Evolutionary conservation across 1,140 invertebrate species (phyloP).

Genomic region (Asobara japonica): DNA sequence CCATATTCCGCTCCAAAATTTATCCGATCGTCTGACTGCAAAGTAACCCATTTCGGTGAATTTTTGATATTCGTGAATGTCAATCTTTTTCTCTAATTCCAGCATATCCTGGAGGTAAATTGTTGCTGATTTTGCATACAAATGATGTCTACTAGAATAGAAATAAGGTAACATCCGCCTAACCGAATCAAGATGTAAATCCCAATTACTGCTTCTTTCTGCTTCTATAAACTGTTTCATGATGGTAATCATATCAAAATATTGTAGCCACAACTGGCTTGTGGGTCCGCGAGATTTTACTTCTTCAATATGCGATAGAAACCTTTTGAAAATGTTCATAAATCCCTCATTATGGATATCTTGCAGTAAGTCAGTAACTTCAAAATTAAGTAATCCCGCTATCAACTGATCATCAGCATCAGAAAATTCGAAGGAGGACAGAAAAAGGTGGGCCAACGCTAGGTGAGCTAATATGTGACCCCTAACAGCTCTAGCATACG

Average conservation of each 20-base stretch:
- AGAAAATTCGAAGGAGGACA: neutral
- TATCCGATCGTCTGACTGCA: conserved; percentile 56
- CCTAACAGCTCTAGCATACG: conserved; percentile 46
- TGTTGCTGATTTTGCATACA: neutral
- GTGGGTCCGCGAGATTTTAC: neutral
- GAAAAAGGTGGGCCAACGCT: neutral
- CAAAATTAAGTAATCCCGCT: neutral
- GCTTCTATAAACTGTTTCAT: conserved; percentile 33
- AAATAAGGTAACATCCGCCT: neutral
- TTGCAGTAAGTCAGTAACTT: too few relatives aligned
- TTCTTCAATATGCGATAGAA: neutral
- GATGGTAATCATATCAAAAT: neutral
- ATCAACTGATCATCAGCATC: neutral
- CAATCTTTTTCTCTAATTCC: conserved; percentile 45
- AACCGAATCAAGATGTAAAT: neutral
- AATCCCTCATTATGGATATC: too few relatives aligned
- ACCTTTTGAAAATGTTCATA: neutral
- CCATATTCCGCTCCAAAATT: conserved; percentile 59
- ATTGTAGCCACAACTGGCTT: neutral
- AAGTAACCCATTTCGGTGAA: conserved; percentile 53
- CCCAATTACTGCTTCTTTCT: neutral
- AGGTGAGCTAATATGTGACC: conserved; percentile 41
- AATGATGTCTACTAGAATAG: neutral
- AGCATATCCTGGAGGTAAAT: conserved; percentile 58
- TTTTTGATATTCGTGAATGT: conserved; percentile 52